Base-by-base conservation (phyloP, 1,140 invertebrate genomes). In the Platyscapa corneri region DNA sequence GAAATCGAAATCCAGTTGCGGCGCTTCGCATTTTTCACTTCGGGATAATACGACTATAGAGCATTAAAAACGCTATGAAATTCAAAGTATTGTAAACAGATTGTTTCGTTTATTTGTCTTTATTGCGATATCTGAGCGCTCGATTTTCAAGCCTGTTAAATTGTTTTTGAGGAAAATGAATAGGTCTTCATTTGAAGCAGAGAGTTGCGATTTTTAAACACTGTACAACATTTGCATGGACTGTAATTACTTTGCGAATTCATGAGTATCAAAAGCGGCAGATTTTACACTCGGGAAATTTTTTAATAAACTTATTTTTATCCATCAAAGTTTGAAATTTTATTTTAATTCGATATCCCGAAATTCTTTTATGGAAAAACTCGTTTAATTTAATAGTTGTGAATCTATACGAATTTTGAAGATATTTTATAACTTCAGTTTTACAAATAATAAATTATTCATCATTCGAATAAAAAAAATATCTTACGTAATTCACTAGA, bases 1-100 rank as follows among this genome's bases (percentile, higher is more conserved):
- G 42, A 84, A 84, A 84, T 84, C 46, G 37, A 53, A 46, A 82
- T 82, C 37, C 74, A 76, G 82, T 67, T 74, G 23, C 72, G 32
- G 6, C 1, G 30, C 46, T 76, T 34, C n/a, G 10, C n/a, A 53
- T 53, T 32, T 76, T 53, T 49, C 6, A 5, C 27, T 32, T 5
- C 42, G 42, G 6, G 42, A 46, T 7, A 46, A 46, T 10, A 20
- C 16, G 7, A 78, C 18, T 7, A 5, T 53, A 32, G 23, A 0
- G 30, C 34, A 34, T 77, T 77, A 56, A 56, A 32, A 77, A 56
- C 32, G 18, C n/a, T 64, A 64, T 53, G 34, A 53, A 70, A 70
- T 65, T 53, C 39, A 53, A 81, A 81, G 39, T 72, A 81, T 72
- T 81, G 23, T 81, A 53, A 74, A 74, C 42, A n/a, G 6, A 74